These are phyloP conservation scores for Indicator maculatus DNA, from an alignment of 2,113 vertebrate species.

Conservation along the genomic window DNA sequence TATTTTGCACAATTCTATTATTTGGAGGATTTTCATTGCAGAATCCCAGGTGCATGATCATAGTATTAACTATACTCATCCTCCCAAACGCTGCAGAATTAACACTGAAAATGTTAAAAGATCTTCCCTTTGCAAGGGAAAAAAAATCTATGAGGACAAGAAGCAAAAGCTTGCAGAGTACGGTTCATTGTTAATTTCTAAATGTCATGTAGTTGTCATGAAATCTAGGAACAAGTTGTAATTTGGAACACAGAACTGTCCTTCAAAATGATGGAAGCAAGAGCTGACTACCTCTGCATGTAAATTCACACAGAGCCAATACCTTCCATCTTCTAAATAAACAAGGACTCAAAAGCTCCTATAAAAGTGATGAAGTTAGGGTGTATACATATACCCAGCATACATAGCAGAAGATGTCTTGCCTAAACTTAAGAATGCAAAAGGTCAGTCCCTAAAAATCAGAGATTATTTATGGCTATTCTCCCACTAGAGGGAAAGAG, in stretches of 20 bases:
- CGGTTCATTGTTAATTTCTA: background rate
- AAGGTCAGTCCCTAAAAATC: background rate
- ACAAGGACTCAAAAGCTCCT: background rate
- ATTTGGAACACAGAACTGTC: background rate
- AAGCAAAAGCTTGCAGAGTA: background rate
- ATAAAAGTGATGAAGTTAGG: background rate
- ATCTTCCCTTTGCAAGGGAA: background rate
- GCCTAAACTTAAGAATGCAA: background rate
- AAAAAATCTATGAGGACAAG: background rate
- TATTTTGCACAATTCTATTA: background rate
- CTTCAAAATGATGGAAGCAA: background rate
- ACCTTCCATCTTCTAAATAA: background rate
- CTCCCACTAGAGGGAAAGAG: background rate
- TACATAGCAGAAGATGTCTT: background rate
- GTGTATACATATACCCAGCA: background rate
- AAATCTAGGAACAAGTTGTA: background rate
- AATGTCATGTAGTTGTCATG: background rate
- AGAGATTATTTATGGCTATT: fast-evolving
- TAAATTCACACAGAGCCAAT: background rate
- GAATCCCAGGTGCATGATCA: background rate
- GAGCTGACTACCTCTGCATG: background rate
- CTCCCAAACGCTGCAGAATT: background rate
- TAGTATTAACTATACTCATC: background rate
- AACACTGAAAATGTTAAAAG: background rate
- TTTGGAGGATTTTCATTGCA: background rate